Evolutionary conservation across 2,888 invertebrate genomes (phyloP).

Genomic region (Troilus luridus): DNA sequence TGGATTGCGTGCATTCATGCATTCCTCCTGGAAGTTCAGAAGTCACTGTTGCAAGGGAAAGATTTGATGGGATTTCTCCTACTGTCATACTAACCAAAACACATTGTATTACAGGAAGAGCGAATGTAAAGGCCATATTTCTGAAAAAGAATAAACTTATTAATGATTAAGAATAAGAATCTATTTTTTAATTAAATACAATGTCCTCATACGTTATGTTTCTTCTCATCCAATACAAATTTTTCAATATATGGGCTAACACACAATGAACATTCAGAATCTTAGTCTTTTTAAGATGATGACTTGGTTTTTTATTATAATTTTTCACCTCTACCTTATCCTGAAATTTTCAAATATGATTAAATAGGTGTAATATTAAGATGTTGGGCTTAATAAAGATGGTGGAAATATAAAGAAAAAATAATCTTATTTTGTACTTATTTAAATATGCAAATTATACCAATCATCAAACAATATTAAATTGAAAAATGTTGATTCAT

Average conservation of each 20-base stretch:
- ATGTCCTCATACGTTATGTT: slow-evolving; percentile 60
- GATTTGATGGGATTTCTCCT: slow-evolving; percentile 60
- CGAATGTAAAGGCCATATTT: slow-evolving; percentile 61
- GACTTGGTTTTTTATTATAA: background rate
- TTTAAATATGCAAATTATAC: no score
- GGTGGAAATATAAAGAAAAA: no score
- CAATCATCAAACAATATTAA: no score
- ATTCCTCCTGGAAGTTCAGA: slow-evolving; percentile 54
- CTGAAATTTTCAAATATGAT: background rate
- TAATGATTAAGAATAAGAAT: background rate
- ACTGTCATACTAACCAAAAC: slow-evolving; percentile 60
- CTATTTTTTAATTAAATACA: background rate
- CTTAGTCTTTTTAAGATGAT: slow-evolving; percentile 41
- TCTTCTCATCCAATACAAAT: slow-evolving; percentile 63
- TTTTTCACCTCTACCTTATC: background rate
- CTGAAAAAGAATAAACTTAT: slow-evolving; percentile 18
- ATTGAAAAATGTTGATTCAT: no score
- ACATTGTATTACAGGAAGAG: slow-evolving; percentile 63
- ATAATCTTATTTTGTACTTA: no score
- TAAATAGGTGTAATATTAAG: background rate
- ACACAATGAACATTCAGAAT: slow-evolving; percentile 51
- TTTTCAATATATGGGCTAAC: slow-evolving; percentile 61
- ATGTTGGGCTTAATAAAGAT: no score
- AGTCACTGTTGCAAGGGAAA: slow-evolving; percentile 61
- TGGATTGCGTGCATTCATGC: background rate